Percentiles rank a stretch among this genome's conserved stretches.
These are phyloP conservation scores for Gonioctena quinquepunctata DNA, from an alignment of 1,140 invertebrate genomes.

Conservation along the genomic window DNA sequence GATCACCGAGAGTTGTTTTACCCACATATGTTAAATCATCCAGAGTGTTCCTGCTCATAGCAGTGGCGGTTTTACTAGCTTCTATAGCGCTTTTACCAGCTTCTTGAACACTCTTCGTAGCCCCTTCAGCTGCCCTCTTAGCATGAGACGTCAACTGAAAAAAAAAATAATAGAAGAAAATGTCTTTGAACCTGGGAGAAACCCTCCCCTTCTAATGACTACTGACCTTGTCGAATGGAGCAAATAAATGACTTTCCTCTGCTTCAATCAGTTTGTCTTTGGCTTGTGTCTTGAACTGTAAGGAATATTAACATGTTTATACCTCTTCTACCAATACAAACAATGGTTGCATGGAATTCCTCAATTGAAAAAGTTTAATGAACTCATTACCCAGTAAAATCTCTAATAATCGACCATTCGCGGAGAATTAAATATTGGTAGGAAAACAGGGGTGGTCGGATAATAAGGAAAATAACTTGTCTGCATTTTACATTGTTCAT, in stretches of 20 bases:
- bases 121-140: constrained; percentile 86
- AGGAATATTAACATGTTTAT: constrained; percentile 29
- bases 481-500: too few relatives aligned
- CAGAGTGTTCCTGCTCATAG: constrained; percentile 84
- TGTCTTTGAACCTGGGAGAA: background rate
- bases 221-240: constrained; percentile 74
- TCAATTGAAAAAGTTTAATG: too few relatives aligned
- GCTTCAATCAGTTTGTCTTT: constrained; percentile 70
- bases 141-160: constrained; percentile 80
- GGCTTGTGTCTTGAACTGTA: constrained; percentile 66
- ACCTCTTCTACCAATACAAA: too few relatives aligned
- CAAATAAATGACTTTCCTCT: constrained; percentile 71
- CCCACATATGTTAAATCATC: constrained; percentile 87
- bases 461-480: too few relatives aligned
- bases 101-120: constrained; percentile 78
- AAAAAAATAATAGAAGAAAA: background rate
- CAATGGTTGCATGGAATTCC: too few relatives aligned
- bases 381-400: too few relatives aligned
- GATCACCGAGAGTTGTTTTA: constrained; percentile 82
- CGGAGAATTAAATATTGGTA: too few relatives aligned
- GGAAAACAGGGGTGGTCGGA: too few relatives aligned
- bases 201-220: too few relatives aligned
- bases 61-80: constrained; percentile 84
- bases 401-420: too few relatives aligned
- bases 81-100: constrained; percentile 82